Evolutionary conservation across 2,797 vertebrate species (phyloP), one percentile per base, ranked within the genome.

Genomic region (Mormyrus hasselquistii): DNA sequence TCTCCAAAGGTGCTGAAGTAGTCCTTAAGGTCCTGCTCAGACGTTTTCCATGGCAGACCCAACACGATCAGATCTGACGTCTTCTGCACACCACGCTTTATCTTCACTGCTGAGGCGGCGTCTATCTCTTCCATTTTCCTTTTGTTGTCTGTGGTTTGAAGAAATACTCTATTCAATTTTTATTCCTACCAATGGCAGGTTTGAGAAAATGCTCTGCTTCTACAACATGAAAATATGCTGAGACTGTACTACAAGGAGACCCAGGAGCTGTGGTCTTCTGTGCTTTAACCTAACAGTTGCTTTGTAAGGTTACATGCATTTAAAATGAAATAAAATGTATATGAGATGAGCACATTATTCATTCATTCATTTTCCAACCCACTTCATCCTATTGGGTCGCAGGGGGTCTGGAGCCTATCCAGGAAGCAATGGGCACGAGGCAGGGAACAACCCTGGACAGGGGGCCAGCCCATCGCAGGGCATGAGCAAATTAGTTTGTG

Each of bases 91-190:
- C 98, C 98, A 89, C 99, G 96, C 93, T 99, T 99, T 91, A 99
- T 95, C 94, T 99, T 99, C 83, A 98, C 97, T 0, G 98, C 99
- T 16, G 98, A 99, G 0, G 98, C 98, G 47, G 98, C 98, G 88
- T 99, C 99, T 1, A 98, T 97, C 95, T 99, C 99, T 82, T 99
- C 98, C 99, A 99, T 99, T 95, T 99, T 99, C 90, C 99, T 97
- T 93, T 99, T 99, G 93, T 99, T 99, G 94, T 99, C 99, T 99
- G 90, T 92, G 92, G 65, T 90, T 3, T 91, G 90, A 92, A 87
- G 10, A 52, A 89, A 86, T 1, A 12, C 12, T 62, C 41, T 12
- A 0, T 2, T 12, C 6, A 25, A 4, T 34, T 14, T 76, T 34
- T 76, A 41, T 22, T 47, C 9, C 19, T 83, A n/a, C 34, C 79